Evolutionary conservation across 2,797 vertebrate species (phyloP), one percentile per base, ranked within the genome.

Genomic region (Notolepis coatsorum): DNA sequence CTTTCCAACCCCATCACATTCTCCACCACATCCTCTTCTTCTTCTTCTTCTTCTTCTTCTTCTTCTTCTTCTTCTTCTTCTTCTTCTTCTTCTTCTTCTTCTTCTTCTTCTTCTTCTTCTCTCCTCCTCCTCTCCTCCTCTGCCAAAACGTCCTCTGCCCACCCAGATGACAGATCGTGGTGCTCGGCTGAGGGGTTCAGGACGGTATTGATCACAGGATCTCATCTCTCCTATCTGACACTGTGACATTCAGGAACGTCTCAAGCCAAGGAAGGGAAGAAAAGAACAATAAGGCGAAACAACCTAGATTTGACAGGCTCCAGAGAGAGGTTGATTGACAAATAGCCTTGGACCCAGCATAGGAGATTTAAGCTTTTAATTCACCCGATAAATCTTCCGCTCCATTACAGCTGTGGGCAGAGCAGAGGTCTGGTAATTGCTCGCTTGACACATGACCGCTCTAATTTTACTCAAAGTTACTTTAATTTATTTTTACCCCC

Each of bases 311-410:
- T 39, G 60, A 73, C 51, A 31, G 12, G 45, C 45, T 15, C 15
- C n/a, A 46, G n/a, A 2, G 42, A 38, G 38, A 61, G 53, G 68
- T 43, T 82, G 75, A 80, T 39, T 89, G 90, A 91, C 72, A 86
- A 79, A 80, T 3, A 0, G 68, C 79, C 67, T 65, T 59, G 62
- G 69, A 58, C 62, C 65, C 59, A 58, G 73, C 72, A 81, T 77
- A 43, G 38, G 85, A 65, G 42, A 84, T 75, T 89, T 88, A 85
- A 88, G 85, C 79, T 82, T 80, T 87, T 88, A 88, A 89, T 88
- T 78, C 62, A 55, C 80, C 81, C 90, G 88, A 91, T 88, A 91
- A 89, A 91, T 91, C 82, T 86, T 87, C 77, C 6, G 48, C 84
- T 86, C 81, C 87, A 90, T 93, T 93, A 91, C 83, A 83, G 71